Conservation (phyloP, 2,797 vertebrate genomes). For the Pseudopleuronectes americanus region DNA sequence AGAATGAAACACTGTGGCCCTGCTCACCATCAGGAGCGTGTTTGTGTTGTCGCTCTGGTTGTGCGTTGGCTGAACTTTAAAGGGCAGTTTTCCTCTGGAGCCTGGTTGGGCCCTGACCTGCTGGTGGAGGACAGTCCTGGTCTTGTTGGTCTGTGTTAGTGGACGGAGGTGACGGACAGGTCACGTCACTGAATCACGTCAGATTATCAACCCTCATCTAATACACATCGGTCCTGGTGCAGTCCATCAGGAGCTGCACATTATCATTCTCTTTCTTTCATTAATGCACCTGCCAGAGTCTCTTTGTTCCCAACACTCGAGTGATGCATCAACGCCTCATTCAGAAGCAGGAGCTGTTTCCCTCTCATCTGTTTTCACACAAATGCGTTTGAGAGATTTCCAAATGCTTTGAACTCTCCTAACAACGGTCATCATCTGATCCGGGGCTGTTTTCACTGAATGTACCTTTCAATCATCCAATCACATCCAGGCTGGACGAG, state of each 20-base stretch:
- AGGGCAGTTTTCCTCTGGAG: too few relatives aligned
- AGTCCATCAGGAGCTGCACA: not conserved
- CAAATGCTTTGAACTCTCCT: constrained; percentile 1
- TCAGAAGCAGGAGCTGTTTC: not conserved
- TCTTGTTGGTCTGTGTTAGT: too few relatives aligned
- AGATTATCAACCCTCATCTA: not conserved
- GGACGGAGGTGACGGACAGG: too few relatives aligned
- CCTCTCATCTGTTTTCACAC: not conserved
- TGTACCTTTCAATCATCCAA: not conserved
- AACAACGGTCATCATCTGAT: not conserved
- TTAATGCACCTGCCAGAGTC: not conserved
- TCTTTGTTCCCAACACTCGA: too few relatives aligned
- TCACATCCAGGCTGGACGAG: not conserved
- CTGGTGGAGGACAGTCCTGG: too few relatives aligned
- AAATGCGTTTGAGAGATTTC: not conserved
- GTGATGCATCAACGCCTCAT: too few relatives aligned
- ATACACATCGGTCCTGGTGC: constrained; percentile 12
- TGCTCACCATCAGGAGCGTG: too few relatives aligned
- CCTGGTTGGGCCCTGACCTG: too few relatives aligned
- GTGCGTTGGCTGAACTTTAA: too few relatives aligned
- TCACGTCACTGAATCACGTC: too few relatives aligned
- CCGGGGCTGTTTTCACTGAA: not conserved
- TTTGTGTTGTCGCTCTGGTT: too few relatives aligned
- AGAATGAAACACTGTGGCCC: too few relatives aligned
- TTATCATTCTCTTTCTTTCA: constrained; percentile 5